Base-by-base conservation (phyloP, 2,113 vertebrate species). In the Monarcha castaneiventris region DNA sequence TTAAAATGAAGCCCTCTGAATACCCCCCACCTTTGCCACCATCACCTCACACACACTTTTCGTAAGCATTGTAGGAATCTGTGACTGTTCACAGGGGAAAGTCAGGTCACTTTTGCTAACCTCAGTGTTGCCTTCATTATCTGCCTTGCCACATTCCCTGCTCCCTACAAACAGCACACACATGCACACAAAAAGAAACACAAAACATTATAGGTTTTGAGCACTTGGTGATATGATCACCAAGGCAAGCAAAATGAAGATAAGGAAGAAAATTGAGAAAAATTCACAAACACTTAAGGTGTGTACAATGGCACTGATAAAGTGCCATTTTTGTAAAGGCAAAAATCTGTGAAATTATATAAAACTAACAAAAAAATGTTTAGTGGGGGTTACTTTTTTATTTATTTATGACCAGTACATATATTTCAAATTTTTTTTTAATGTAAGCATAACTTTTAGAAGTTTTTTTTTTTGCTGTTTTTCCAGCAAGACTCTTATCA, bases 311-410 rank as follows among this genome's bases (percentile, higher is more conserved):
- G 35, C 25, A 18, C 51, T 9, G 4, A 41, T 66, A 44, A 90
- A 92, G 43, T 23, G 5, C 39, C 11, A 37, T 4, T 54, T 68
- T 80, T 44, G 26, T 52, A 72, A 79, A 64, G 27, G 19, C 56
- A 83, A 84, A 84, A 51, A 54, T 41, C 20, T n/a, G 13, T 27
- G 13, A n/a, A 84, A 68, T 56, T 55, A 1, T 39, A 5, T 32
- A 82, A 71, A 84, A 48, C 2, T 13, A 84, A 32, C 4, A 37
- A 32, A 55, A 25, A 43, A 67, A 35, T 6, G 1, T 58, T 76
- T 32, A 7, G 4, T n/a, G 27, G 2, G 11, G 1, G 0, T 16
- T 56, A 51, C 1, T 21, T 79, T 29, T 35, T 35, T 23, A 3
- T 66, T 72, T 43, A 5, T 39, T 73, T 73, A n/a, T 35, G 63